Conservation (phyloP, 1,140 invertebrate genomes). For the Pseudomyrmex cubaensis region DNA sequence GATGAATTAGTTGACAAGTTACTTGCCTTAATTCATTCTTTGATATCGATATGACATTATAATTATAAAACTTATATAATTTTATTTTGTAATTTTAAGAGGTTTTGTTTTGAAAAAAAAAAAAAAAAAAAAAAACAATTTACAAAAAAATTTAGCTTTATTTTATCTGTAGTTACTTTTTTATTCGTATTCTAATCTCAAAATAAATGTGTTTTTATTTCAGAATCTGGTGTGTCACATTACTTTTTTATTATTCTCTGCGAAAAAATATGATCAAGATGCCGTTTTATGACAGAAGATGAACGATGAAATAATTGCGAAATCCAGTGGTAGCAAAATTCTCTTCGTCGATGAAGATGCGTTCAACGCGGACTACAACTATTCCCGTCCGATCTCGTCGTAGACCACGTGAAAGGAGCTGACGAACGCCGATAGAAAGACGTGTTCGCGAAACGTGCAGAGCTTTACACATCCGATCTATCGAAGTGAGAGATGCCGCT, state of each 20-base stretch:
- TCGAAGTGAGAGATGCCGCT: constrained; percentile 23
- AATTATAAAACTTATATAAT: not conserved
- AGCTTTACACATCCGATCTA: constrained; percentile 39
- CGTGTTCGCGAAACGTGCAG: constrained; percentile 53
- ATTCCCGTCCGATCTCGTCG: constrained; percentile 31
- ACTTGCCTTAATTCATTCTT: not conserved
- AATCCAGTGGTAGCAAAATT: constrained; percentile 59
- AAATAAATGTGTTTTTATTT: constrained; percentile 21
- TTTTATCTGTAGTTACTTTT: not conserved
- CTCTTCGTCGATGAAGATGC: constrained; percentile 72
- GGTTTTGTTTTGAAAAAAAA: not conserved
- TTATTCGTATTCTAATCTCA: not conserved
- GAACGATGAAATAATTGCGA: constrained; percentile 70
- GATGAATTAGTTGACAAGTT: constrained; percentile 24
- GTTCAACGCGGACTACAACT: not conserved
- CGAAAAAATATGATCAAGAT: constrained; percentile 40
- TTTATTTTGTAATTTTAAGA: not conserved
- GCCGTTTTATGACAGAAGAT: constrained; percentile 52
- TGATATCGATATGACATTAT: not conserved
- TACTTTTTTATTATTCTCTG: not conserved
- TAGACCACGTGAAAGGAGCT: constrained; percentile 53
- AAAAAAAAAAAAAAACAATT: not conserved
- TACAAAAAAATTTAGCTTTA: not conserved
- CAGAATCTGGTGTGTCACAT: constrained; percentile 21
- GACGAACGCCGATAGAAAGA: constrained; percentile 51